A percentile compares a stretch with the other conserved stretches of the same genome.
Evolutionary conservation across 2,113 vertebrate genomes (phyloP).

Genomic region (Mesembrinibis cayennensis): DNA sequence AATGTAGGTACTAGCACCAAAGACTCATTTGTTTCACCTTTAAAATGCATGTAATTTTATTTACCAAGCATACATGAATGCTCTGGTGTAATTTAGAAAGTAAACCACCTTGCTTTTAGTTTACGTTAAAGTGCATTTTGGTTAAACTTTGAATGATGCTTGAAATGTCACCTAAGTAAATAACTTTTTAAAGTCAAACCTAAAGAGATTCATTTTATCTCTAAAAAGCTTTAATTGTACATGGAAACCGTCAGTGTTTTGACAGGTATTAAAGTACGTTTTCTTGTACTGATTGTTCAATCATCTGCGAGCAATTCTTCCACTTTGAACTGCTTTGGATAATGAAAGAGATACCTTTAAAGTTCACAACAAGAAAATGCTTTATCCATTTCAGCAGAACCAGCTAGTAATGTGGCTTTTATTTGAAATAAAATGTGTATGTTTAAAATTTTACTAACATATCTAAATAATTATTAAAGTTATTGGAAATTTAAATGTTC

Average conservation of each 20-base stretch:
- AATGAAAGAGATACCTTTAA: background rate
- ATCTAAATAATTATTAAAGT: background rate
- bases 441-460: background rate
- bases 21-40: background rate
- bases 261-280: conserved; percentile 21
- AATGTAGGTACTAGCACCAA: background rate
- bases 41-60: background rate
- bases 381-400: background rate
- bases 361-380: background rate
- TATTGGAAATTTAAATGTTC: background rate
- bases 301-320: background rate
- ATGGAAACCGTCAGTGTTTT: conserved; percentile 8
- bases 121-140: background rate
- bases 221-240: background rate
- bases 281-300: conserved; percentile 25
- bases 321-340: background rate
- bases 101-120: background rate
- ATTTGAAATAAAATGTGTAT: background rate
- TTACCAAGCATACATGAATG: background rate
- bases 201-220: background rate
- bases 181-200: background rate
- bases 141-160: background rate
- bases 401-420: background rate
- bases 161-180: background rate
- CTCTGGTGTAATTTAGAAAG: background rate